phyloP scores from a whole-genome alignment of 2,888 invertebrate genomes.

The Rhagophthalmus giganteus region DNA sequence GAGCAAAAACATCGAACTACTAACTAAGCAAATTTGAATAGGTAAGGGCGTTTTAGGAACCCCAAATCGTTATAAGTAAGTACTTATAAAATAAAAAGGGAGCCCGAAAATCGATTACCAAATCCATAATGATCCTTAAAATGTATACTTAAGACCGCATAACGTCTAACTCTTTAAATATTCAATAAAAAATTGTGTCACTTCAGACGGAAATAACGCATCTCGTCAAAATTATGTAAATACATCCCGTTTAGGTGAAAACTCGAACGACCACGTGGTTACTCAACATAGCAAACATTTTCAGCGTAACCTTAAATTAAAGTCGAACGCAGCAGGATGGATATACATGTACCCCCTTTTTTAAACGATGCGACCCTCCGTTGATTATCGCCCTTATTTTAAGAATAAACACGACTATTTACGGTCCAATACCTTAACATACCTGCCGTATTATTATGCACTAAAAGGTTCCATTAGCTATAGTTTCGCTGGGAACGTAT shows the following conservation, averaged over 20 bases:
- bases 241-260: slow-evolving; percentile 1
- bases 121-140: slow-evolving; percentile 27
- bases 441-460: slow-evolving; percentile 26
- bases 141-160: slow-evolving; percentile 30
- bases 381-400: slow-evolving; percentile 20
- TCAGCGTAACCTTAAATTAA: slow-evolving; percentile 2
- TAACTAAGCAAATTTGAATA: not conserved
- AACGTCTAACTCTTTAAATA: slow-evolving; percentile 25
- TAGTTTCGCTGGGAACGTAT: slow-evolving; percentile 30
- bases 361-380: no score
- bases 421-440: slow-evolving; percentile 29
- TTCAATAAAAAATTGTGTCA: slow-evolving; percentile 26
- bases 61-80: not conserved
- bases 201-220: slow-evolving; percentile 20
- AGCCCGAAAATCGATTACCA: slow-evolving; percentile 20
- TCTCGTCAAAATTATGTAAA: slow-evolving; percentile 22
- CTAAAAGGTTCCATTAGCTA: slow-evolving; percentile 32
- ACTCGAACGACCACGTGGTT: not conserved
- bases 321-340: slow-evolving; percentile 6
- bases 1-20: not conserved
- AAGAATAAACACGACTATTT: slow-evolving; percentile 22
- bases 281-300: not conserved
- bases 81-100: not conserved
- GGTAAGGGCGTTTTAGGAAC: no score
- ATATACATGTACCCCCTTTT: no score